Percentiles rank a stretch among this genome's conserved stretches.
Conservation (phyloP, 64 coral and sea anemone species). For the Hydrozoanthus tunicans region DNA sequence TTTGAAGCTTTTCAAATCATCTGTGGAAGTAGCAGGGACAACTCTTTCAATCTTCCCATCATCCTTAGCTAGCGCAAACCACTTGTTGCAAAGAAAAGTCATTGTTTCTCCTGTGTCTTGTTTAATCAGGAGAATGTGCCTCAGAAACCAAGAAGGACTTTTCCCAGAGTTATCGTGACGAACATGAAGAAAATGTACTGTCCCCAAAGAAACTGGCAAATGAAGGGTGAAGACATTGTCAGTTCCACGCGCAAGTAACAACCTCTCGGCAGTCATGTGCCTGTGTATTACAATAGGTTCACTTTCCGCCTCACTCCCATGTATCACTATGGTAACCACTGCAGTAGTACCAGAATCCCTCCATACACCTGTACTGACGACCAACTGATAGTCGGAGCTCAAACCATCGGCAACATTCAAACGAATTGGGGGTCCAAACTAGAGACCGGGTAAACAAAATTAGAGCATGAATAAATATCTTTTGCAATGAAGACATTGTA, state of each 20-base stretch:
- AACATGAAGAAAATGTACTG: conserved; percentile 46
- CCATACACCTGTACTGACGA: conserved; percentile 54
- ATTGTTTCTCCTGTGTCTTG: conserved; percentile 21
- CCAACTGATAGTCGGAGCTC: conserved; percentile 27
- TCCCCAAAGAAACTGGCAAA: conserved; percentile 38
- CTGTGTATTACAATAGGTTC: conserved; percentile 49
- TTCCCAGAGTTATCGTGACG: conserved; percentile 74
- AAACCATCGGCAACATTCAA: neutral
- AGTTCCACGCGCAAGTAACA: conserved; percentile 54
- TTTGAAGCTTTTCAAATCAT: conserved; percentile 60
- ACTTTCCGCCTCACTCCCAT: conserved; percentile 71
- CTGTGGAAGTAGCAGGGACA: conserved; percentile 19
- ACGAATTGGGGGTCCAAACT: conserved; percentile 52
- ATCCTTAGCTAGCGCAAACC: conserved; percentile 66
- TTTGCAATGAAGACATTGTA: too few species aligned
- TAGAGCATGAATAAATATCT: too few species aligned
- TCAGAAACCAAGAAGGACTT: conserved; percentile 74
- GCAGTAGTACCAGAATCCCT: conserved; percentile 67
- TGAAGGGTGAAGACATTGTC: conserved; percentile 62
- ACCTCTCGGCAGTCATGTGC: conserved; percentile 22
- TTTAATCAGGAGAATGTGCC: conserved; percentile 53
- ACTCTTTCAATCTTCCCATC: conserved; percentile 72
- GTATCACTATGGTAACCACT: conserved; percentile 68
- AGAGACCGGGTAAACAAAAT: neutral
- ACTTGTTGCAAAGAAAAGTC: conserved; percentile 61